Conservation (phyloP, 2,797 vertebrate species). For the Myripristis murdjan region DNA sequence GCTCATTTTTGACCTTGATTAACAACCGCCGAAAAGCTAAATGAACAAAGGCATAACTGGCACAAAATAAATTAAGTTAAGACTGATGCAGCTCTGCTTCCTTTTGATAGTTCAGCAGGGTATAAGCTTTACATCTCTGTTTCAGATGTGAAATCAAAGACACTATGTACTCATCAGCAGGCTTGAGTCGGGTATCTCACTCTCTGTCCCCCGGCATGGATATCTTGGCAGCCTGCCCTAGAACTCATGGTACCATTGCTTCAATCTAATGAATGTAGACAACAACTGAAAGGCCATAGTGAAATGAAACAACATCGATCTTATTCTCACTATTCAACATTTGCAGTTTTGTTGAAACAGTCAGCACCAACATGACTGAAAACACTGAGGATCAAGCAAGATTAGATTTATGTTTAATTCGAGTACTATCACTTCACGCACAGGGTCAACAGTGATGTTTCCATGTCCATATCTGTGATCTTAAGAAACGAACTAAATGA, state of each 20-base stretch:
- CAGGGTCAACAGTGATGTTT: not conserved
- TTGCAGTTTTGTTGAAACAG: slow-evolving; percentile 30
- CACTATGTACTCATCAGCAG: slow-evolving; percentile 70
- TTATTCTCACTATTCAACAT: slow-evolving; percentile 42
- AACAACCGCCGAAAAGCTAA: slow-evolving; percentile 47
- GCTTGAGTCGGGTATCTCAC: slow-evolving; percentile 51
- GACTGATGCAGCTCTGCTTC: slow-evolving; percentile 56
- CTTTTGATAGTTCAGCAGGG: slow-evolving; percentile 63
- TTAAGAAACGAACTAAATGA: not conserved
- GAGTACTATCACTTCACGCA: slow-evolving; percentile 16
- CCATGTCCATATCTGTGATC: not conserved
- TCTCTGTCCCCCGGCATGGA: slow-evolving; percentile 68
- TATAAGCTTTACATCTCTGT: slow-evolving; percentile 67
- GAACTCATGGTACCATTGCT: slow-evolving; percentile 54
- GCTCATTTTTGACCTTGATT: slow-evolving; percentile 56
- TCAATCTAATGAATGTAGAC: slow-evolving; percentile 71
- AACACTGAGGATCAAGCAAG: not conserved
- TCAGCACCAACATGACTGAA: slow-evolving; percentile 6
- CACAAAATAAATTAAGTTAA: slow-evolving; percentile 61
- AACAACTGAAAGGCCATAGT: slow-evolving; percentile 70
- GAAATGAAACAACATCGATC: slow-evolving; percentile 55
- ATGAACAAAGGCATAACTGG: slow-evolving; percentile 59
- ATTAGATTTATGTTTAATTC: slow-evolving; percentile 7
- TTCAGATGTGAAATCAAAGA: slow-evolving; percentile 76
- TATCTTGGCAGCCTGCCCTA: slow-evolving; percentile 70